Base-by-base conservation (phyloP, 2,113 vertebrate genomes). In the Oceanodroma tethys region DNA sequence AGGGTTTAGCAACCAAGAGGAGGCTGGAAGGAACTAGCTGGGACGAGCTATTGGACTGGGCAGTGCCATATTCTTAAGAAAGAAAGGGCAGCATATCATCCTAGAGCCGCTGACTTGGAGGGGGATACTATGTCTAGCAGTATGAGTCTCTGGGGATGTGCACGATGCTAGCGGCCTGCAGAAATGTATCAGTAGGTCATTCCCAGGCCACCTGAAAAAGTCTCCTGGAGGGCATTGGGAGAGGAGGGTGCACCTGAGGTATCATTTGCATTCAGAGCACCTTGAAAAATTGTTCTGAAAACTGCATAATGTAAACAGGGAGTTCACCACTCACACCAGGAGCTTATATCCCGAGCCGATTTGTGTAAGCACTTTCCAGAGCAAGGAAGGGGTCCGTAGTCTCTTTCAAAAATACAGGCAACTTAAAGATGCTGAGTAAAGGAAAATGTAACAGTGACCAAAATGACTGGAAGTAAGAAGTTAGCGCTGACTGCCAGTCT, bases 241-340 rank as follows among this genome's bases (percentile, higher is more conserved):
- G n/a, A 67, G 20, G 7, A 59, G 47, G 16, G 7, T 63, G 16
- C 9, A 47, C 19, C 56, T 40, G 21, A 85, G 32, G 10, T 21
- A 29, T 40, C 14, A 48, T 52, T 67, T 52, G 2, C 26, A 40
- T 68, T 87, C 68, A 45, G 36, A 50, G 2, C 0, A 0, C 45
- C 36, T 86, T 50, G 55, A 81, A 83, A 81, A 62, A 25, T 45
- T 1, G 1, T 36, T 14, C 27, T 29, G n/a, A 55, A 67, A 85
- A 65, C 19, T 16, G 34, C 1, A 0, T 34, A 32, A 21, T 22
- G 22, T 30, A 18, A 70, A 36, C 2, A 15, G 8, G 9, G n/a
- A 75, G 9, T 16, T 59, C 30, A 34, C 6, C 32, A 32, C n/a
- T 56, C 34, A 30, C 6, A 4, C 5, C 23, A 45, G 56, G 56